A percentile compares a stretch with the other conserved stretches of the same genome.
phyloP scores from a whole-genome alignment of 2,797 vertebrate species.

The Rhinophrynus dorsalis region DNA sequence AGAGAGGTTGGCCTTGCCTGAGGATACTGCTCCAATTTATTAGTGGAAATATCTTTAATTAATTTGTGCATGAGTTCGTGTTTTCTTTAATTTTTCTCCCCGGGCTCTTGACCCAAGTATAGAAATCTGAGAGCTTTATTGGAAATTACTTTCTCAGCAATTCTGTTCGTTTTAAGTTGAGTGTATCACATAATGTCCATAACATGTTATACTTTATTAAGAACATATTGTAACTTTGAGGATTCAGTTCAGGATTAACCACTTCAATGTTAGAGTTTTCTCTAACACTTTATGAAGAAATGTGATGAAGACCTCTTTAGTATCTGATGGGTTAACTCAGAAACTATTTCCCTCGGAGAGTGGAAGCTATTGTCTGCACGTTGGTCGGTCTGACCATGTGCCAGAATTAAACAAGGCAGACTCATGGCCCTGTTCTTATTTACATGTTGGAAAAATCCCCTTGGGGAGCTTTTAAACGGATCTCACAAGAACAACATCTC shows the following conservation, averaged over 20 bases:
- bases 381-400: not conserved
- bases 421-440: not conserved
- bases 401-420: not conserved
- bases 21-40: slow-evolving; percentile 71
- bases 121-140: slow-evolving; percentile 70
- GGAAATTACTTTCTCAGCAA: slow-evolving; percentile 73
- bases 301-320: too few relatives aligned
- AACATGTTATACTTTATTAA: slow-evolving; percentile 74
- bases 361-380: not conserved
- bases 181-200: slow-evolving; percentile 71
- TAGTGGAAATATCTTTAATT: slow-evolving; percentile 76
- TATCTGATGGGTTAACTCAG: too few relatives aligned
- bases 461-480: not conserved
- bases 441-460: not conserved
- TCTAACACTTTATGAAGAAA: too few relatives aligned
- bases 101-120: slow-evolving; percentile 72
- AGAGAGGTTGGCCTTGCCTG: slow-evolving; percentile 66
- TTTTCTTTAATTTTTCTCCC: slow-evolving; percentile 74
- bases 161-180: slow-evolving; percentile 73
- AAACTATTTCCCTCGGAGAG: slow-evolving; percentile 52
- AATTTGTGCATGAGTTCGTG: slow-evolving; percentile 74
- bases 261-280: too few relatives aligned
- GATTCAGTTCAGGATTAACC: slow-evolving; percentile 66
- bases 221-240: slow-evolving; percentile 70
- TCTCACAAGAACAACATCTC: not conserved